Base-by-base conservation (phyloP, 2,888 invertebrate species). In the Trissoscelio sp. region DNA sequence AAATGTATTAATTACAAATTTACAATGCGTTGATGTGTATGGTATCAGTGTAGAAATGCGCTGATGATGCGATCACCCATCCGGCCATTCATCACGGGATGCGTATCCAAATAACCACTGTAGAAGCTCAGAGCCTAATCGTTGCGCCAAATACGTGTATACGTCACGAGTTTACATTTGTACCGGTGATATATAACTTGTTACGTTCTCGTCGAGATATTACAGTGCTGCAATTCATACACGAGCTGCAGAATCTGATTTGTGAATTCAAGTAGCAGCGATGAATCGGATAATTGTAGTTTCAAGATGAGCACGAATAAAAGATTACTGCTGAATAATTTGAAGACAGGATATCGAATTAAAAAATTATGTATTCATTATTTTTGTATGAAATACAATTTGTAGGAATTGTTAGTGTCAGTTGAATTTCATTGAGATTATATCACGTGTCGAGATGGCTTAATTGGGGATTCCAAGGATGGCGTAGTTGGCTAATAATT, bases 141-240 rank as follows among this genome's bases (percentile, higher is more conserved):
- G 57, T 39, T 57, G 48, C 11, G 14, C 39, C 48, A 37, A 74
- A 57, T 74, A 57, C 48, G 20, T 66, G 46, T 74, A 57, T 18
- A 57, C 42, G 57, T 74, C 74, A 74, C 20, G 74, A 37, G 66
- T 74, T 74, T 74, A 74, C 74, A 74, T 57, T 74, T 34, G 57
- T 57, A 44, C 42, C 22, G 16, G 16, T 62, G 74, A 74, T 74
- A 44, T 73, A 66, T 66, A 74, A 74, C 74, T 64, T 66, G 74
- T 74, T 42, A 74, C 39, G 28, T 46, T n/a, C n/a, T 55, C 53
- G 16, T 39, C 34, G 42, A 44, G 73, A 55, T 73, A 73, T 73
- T 73, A 34, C 44, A 14, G 3, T n/a, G n/a, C 7, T 16, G 28
- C 7, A 70, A 60, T 72, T 72, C 34, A 53, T 44, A 55, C 24